A percentile compares a stretch with the other conserved stretches of the same genome.
These are phyloP conservation scores for Protonemura montana DNA, from an alignment of 2,888 invertebrate genomes.

Conservation along the genomic window DNA sequence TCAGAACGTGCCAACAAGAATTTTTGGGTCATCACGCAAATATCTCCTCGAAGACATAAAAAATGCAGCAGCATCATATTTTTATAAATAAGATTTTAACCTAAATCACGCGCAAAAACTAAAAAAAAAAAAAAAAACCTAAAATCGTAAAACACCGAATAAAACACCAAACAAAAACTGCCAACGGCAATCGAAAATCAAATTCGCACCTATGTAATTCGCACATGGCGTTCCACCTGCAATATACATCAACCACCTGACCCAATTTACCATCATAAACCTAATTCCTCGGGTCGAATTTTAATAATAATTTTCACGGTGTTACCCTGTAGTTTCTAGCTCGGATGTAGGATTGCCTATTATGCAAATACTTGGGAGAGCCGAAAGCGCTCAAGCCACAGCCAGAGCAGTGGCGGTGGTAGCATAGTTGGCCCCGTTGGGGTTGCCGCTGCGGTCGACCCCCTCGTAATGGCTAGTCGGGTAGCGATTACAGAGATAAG, in stretches of 20 bases:
- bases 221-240: not conserved
- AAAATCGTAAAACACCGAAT: not conserved
- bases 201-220: not conserved
- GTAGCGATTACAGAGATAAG: conserved; percentile 30
- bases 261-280: not conserved
- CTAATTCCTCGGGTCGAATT: not conserved
- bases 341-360: conserved; percentile 14
- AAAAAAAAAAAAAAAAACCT: not conserved
- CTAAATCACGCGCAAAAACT: not conserved
- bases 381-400: conserved; percentile 23
- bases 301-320: conserved; percentile 3
- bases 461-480: conserved; percentile 29
- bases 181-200: not conserved
- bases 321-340: not conserved
- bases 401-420: not conserved
- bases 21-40: not conserved
- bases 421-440: not conserved
- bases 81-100: not conserved
- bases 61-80: not conserved
- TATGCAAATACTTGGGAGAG: conserved; percentile 26
- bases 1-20: no score
- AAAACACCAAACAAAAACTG: not conserved
- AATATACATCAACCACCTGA: not conserved
- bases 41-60: not conserved
- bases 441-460: not conserved